A percentile compares a stretch with the other conserved stretches of the same genome.
Evolutionary conservation across 2,888 invertebrate species (phyloP).

Genomic region (Erebia ligea): DNA sequence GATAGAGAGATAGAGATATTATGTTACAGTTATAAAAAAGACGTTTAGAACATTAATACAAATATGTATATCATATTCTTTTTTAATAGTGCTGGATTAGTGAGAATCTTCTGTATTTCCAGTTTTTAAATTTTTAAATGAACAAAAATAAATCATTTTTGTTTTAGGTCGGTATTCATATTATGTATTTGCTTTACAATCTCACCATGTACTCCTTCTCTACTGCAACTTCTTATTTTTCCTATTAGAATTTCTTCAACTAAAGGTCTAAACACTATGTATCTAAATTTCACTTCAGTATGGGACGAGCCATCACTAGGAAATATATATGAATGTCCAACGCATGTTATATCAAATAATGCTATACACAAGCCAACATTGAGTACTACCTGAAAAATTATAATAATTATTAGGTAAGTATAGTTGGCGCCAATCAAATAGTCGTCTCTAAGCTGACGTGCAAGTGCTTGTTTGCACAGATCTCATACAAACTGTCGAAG

Average conservation of each 20-base stretch:
- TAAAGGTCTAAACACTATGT: conserved; percentile 96
- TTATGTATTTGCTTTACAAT: not conserved
- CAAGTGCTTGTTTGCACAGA: too few species aligned
- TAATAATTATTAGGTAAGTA: not conserved
- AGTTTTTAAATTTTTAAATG: not conserved
- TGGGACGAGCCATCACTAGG: conserved; percentile 98
- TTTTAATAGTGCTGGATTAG: too few species aligned
- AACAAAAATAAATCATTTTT: not conserved
- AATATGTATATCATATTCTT: too few species aligned
- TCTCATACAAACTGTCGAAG: too few species aligned
- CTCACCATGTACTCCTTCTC: conserved; percentile 95
- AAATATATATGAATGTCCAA: conserved; percentile 96
- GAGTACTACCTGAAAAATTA: conserved; percentile 89
- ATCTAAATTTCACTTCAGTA: conserved; percentile 95
- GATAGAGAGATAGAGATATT: too few species aligned
- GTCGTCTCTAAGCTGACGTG: too few species aligned
- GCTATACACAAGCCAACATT: conserved; percentile 98
- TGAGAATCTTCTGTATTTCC: too few species aligned
- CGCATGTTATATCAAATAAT: conserved; percentile 93
- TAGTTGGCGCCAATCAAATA: too few species aligned
- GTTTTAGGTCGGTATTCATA: too few species aligned
- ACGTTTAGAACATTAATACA: too few species aligned
- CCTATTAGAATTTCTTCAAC: conserved; percentile 97
- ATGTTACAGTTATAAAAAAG: too few species aligned
- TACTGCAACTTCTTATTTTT: conserved; percentile 94